Evolutionary conservation across 2,888 invertebrate species (phyloP).

Genomic region (Noctuana brunneofusca): DNA sequence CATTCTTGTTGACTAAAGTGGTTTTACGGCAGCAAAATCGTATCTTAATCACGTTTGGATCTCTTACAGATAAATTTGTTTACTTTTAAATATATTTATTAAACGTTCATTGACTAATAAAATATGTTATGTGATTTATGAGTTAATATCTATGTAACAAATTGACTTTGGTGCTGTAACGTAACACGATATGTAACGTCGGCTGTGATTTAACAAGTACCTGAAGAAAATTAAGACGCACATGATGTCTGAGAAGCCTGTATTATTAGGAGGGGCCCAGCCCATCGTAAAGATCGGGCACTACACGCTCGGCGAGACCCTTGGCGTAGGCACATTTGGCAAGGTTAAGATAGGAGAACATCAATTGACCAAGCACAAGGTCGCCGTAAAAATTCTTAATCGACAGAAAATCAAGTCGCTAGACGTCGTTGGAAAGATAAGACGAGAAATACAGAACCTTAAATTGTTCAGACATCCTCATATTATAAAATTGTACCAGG

Average conservation of each 20-base stretch:
- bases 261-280: conserved; percentile 76
- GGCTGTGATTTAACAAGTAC: conserved; percentile 33
- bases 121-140: conserved; percentile 16
- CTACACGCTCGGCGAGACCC: conserved; percentile 93
- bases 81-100: background rate
- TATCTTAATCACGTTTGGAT: background rate
- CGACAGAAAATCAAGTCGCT: conserved; percentile 99
- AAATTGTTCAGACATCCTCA: conserved; percentile 99
- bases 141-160: background rate
- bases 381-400: conserved; percentile 99
- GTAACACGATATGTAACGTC: conserved; percentile 25
- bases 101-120: background rate
- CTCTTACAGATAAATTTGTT: conserved; percentile 5
- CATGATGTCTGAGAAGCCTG: conserved; percentile 70
- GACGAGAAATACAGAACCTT: conserved; percentile 99
- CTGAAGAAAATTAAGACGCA: conserved; percentile 37
- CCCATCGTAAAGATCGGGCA: conserved; percentile 98
- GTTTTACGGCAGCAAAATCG: background rate
- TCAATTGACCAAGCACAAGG: conserved; percentile 98
- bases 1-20: conserved; percentile 8
- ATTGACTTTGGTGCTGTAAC: conserved; percentile 23
- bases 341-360: conserved; percentile 99
- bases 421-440: conserved; percentile 99
- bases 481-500: conserved; percentile 97
- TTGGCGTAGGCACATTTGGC: conserved; percentile 99